Evolutionary conservation across 2,888 invertebrate species (phyloP).

Genomic region (Pogonocherus hispidulus): DNA sequence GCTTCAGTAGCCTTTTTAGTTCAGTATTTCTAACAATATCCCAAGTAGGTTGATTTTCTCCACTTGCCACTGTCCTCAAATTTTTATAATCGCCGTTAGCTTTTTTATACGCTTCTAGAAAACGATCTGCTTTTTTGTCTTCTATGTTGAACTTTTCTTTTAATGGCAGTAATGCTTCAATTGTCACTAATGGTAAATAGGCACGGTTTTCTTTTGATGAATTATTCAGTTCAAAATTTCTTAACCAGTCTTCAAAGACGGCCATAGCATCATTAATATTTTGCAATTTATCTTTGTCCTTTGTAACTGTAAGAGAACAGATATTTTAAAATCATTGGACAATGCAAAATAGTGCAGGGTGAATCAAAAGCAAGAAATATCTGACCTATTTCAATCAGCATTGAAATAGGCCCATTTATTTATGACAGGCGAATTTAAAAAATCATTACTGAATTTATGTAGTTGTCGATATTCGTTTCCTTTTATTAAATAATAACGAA

Average conservation of each 20-base stretch:
- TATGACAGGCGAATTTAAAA: too few relatives aligned
- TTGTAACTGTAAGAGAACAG: constrained; percentile 73
- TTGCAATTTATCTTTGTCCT: constrained; percentile 81
- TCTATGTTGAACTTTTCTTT: constrained; percentile 71
- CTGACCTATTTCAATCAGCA: too few relatives aligned
- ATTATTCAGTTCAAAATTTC: constrained; percentile 79
- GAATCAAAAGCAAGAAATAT: too few relatives aligned
- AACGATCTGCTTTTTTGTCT: constrained; percentile 70
- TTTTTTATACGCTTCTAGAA: constrained; percentile 75
- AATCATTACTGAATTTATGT: too few relatives aligned
- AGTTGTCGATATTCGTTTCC: too few relatives aligned
- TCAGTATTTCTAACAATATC: constrained; percentile 80
- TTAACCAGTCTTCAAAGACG: constrained; percentile 80
- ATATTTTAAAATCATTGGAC: too few relatives aligned
- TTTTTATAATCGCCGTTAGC: constrained; percentile 82
- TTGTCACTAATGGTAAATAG: constrained; percentile 75
- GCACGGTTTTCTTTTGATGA: constrained; percentile 78
- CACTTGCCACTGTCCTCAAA: constrained; percentile 75
- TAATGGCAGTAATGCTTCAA: constrained; percentile 72
- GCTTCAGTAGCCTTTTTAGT: constrained; percentile 73
- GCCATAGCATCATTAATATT: constrained; percentile 82
- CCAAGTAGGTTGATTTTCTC: constrained; percentile 76
- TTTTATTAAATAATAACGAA: too few relatives aligned
- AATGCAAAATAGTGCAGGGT: too few relatives aligned
- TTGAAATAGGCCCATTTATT: too few relatives aligned